A percentile compares a stretch with the other conserved stretches of the same genome.
phyloP scores from a whole-genome alignment of 2,113 vertebrate genomes.

The Paracanthobrama guichenoti region DNA sequence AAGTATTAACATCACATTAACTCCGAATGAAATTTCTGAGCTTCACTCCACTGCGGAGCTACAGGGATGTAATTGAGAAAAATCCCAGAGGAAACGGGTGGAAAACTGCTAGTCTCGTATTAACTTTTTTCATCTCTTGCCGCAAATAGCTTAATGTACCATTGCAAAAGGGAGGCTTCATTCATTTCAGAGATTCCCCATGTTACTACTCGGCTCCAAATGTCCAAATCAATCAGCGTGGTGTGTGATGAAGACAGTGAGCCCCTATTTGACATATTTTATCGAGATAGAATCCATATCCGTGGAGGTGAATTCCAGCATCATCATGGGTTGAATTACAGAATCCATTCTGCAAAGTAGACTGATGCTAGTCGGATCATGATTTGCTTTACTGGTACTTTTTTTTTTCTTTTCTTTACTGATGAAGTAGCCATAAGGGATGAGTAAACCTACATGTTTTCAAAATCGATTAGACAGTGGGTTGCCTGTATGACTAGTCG shows the following conservation, averaged over 20 bases:
- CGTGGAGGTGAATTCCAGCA: not conserved
- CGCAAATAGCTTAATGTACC: conserved; percentile 59
- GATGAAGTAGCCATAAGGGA: not conserved
- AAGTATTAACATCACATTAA: conserved; percentile 68
- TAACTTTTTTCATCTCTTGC: conserved; percentile 55
- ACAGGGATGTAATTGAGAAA: conserved; percentile 64
- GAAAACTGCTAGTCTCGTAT: conserved; percentile 62
- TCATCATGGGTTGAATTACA: conserved; percentile 25
- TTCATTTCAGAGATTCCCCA: conserved; percentile 48
- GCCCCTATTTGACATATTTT: conserved; percentile 25
- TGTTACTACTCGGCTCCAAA: conserved; percentile 35
- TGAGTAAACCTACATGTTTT: not conserved
- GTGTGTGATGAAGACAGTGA: conserved; percentile 27
- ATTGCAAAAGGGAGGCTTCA: conserved; percentile 40
- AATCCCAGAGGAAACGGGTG: conserved; percentile 62
- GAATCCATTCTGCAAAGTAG: conserved; percentile 14
- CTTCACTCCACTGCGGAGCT: conserved; percentile 48
- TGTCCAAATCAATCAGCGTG: conserved; percentile 47
- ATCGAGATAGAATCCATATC: conserved; percentile 11
- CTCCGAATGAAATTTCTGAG: conserved; percentile 63
- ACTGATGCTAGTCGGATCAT: not conserved
- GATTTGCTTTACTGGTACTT: not conserved
- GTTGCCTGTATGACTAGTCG: not conserved
- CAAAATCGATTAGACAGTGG: conserved; percentile 9
- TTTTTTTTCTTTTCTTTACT: not conserved